phyloP scores from a whole-genome alignment of 1,140 invertebrate species.

The Drosophila truncata region DNA sequence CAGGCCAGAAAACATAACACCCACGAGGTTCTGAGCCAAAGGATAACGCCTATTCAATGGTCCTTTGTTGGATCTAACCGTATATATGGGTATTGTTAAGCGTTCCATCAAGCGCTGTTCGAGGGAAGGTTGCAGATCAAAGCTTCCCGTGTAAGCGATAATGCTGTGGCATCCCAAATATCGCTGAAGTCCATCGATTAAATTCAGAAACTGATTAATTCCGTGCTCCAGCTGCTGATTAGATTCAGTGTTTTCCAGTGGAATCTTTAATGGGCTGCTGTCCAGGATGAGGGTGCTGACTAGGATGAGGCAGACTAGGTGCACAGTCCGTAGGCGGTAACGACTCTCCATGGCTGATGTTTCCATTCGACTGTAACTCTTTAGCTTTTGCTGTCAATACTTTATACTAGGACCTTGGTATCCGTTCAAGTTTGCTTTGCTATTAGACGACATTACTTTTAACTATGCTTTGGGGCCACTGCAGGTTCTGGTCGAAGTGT shows the following conservation, averaged over 20 bases:
- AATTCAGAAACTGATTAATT: not conserved
- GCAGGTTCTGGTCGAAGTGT: conserved; percentile 88
- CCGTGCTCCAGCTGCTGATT: not conserved
- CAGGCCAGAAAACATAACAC: not conserved
- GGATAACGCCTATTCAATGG: not conserved
- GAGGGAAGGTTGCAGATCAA: conserved; percentile 3
- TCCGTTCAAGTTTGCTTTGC: not conserved
- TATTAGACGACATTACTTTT: not conserved
- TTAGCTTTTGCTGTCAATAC: too few species aligned
- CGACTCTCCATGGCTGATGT: not conserved
- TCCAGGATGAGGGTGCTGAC: not conserved
- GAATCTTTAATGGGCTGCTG: conserved; percentile 7
- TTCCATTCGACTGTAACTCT: not conserved
- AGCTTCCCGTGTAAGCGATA: conserved; percentile 8
- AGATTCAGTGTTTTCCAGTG: not conserved
- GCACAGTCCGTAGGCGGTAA: not conserved
- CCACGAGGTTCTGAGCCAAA: not conserved
- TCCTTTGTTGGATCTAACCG: not conserved
- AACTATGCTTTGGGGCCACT: conserved; percentile 88
- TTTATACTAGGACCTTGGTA: not conserved
- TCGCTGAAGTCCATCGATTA: rapidly evolving
- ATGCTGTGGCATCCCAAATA: not conserved
- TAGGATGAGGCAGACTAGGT: not conserved
- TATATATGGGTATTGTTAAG: not conserved
- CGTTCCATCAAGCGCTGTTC: conserved; percentile 9